Evolutionary conservation across 2,797 vertebrate species (phyloP).

Genomic region (Syndactyla subalaris): DNA sequence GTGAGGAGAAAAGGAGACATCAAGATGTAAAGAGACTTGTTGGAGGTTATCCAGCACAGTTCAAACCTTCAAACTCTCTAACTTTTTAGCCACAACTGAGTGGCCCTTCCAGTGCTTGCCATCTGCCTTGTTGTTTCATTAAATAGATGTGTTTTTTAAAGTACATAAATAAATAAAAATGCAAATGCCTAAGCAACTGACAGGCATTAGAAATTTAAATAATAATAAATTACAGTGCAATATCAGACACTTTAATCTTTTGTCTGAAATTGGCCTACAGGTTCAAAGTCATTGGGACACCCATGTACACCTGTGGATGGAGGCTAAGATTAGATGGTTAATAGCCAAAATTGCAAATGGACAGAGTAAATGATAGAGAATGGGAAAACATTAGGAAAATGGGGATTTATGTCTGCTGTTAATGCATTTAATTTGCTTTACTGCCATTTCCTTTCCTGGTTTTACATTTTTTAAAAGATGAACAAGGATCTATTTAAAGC

Average conservation of each 20-base stretch:
- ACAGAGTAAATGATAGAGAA: neutral
- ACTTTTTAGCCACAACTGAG: neutral
- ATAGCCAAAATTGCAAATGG: conserved; percentile 1
- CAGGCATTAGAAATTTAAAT: conserved; percentile 19
- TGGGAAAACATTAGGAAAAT: conserved; percentile 3
- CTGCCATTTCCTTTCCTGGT: neutral
- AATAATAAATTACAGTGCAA: neutral
- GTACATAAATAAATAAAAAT: neutral
- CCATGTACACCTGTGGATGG: neutral
- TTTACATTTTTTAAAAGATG: neutral
- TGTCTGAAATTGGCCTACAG: neutral
- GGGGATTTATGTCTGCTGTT: neutral
- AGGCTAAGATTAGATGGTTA: neutral
- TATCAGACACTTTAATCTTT: conserved; percentile 18
- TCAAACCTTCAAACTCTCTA: neutral
- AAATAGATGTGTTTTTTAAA: neutral
- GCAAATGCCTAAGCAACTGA: neutral
- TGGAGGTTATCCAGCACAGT: neutral
- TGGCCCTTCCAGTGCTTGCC: neutral
- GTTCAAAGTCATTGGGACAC: neutral
- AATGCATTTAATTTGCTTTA: conserved; percentile 24
- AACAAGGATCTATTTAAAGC: neutral
- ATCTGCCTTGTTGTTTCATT: conserved; percentile 21
- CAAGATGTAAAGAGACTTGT: neutral
- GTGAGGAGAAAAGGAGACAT: neutral